These are phyloP conservation scores for Leucophenga maculata DNA, from an alignment of 2,888 invertebrate genomes.

Conservation along the genomic window DNA sequence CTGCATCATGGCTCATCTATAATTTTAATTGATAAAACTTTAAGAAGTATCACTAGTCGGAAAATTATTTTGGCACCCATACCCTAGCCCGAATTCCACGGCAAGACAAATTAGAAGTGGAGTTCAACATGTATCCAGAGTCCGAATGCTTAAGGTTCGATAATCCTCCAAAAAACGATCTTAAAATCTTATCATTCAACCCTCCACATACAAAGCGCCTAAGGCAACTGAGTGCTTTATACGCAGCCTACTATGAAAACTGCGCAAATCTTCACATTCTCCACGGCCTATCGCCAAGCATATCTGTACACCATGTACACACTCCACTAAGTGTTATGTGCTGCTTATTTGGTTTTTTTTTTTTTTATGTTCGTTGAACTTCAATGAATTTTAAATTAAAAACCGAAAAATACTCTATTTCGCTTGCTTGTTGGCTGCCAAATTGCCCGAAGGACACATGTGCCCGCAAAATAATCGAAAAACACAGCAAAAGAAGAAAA, in stretches of 20 bases:
- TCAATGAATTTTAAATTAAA: slow-evolving; percentile 63
- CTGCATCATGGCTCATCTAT: no score
- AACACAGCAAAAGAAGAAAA: slow-evolving; percentile 50
- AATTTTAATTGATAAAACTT: no score
- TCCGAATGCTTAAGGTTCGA: no score
- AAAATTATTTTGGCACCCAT: no score
- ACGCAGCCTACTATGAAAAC: no score
- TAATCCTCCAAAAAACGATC: slow-evolving; percentile 46
- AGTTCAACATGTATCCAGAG: no score
- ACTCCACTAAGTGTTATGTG: no score
- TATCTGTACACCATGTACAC: no score
- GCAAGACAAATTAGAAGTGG: no score
- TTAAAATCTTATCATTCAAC: neutral
- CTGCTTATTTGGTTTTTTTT: no score
- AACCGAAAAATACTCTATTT: slow-evolving; percentile 9
- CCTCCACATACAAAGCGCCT: neutral
- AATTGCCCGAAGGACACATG: slow-evolving; percentile 31
- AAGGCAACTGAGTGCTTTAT: neutral
- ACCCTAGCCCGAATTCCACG: no score
- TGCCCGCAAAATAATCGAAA: slow-evolving; percentile 38
- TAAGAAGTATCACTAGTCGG: no score
- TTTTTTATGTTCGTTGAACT: slow-evolving; percentile 30
- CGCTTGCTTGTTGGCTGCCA: neutral
- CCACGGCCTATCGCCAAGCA: neutral
- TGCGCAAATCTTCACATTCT: neutral